Conservation (phyloP, 2,797 vertebrate species). For the Decapterus maruadsi region DNA sequence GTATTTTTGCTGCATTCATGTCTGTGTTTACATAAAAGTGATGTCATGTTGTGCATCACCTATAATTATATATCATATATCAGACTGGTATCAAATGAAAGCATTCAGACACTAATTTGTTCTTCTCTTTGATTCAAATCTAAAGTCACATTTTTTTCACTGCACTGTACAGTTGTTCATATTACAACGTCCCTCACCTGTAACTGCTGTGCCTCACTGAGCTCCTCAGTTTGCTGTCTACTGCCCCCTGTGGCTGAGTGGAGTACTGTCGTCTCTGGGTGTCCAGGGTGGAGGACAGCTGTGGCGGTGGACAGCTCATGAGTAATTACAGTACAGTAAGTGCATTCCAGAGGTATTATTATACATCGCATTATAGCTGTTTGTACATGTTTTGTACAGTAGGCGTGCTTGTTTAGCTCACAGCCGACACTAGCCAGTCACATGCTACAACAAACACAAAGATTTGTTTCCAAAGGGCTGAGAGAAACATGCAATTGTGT, state of each 20-base stretch:
- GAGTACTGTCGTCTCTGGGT: slow-evolving; percentile 70
- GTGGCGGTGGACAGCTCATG: slow-evolving; percentile 6
- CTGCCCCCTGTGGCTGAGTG: slow-evolving; percentile 58
- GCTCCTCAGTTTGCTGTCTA: slow-evolving; percentile 68
- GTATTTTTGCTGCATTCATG: neutral
- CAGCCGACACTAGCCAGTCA: neutral
- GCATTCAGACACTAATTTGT: neutral
- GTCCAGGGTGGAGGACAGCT: slow-evolving; percentile 79
- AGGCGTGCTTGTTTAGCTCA: neutral
- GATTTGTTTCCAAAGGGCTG: neutral
- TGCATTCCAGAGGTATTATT: neutral
- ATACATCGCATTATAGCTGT: neutral
- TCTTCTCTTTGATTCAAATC: neutral
- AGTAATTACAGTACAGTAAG: neutral
- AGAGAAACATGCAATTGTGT: neutral
- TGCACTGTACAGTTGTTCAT: neutral
- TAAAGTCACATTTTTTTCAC: neutral
- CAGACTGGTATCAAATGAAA: neutral
- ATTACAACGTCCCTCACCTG: slow-evolving; percentile 11
- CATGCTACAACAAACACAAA: neutral
- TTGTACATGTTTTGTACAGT: neutral
- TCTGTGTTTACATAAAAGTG: neutral
- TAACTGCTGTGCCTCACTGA: slow-evolving; percentile 40
- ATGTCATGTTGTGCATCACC: neutral
- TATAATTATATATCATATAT: too few relatives aligned